Evolutionary conservation across 2,113 vertebrate genomes (phyloP), one percentile per base, ranked within the genome.

Genomic region (Indicator indicator): DNA sequence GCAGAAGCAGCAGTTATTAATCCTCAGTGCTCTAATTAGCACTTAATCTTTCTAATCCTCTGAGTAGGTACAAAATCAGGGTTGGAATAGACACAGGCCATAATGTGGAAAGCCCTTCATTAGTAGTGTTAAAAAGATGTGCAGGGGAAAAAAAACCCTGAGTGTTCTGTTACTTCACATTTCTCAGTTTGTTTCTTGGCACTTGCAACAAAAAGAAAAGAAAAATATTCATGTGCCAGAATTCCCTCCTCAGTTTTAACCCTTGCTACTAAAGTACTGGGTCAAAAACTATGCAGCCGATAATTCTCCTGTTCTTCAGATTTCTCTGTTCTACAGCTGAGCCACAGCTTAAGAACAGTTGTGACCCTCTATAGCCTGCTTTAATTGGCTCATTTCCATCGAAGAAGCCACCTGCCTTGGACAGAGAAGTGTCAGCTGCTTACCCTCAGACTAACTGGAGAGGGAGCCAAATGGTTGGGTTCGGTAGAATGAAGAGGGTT

Each of bases 371-470:
- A 16, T 80, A 94, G 91, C 8, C 60, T 73, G 50, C 65, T 71
- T 91, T 91, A 92, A 95, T 96, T 94, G 88, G 68, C 64, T 95
- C 65, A 96, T 96, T 96, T 93, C 90, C 90, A 92, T 90, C 80
- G 79, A 68, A 90, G 87, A 74, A 59, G 71, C 92, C 90, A 90
- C 69, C 88, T 95, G 94, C 79, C 75, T 55, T 42, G 88, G 80
- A 4, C 50, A 16, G 83, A 74, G 54, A 20, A 84, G 40, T 24
- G 36, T 85, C 93, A 94, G 93, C 89, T 96, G 93, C 94, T 86
- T 87, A 84, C 81, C 89, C 71, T 85, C 84, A 83, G 82, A 67
- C 96, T 50, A 7, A 79, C 91, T 91, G 78, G 91, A 95, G 91
- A 89, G 82, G 84, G 81, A 94, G 80, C 93, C 84, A 71, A 94